Percentiles rank a stretch among this genome's conserved stretches.
These are phyloP conservation scores for Atractosteus spatula DNA, from an alignment of 2,113 vertebrate genomes.

Conservation along the genomic window DNA sequence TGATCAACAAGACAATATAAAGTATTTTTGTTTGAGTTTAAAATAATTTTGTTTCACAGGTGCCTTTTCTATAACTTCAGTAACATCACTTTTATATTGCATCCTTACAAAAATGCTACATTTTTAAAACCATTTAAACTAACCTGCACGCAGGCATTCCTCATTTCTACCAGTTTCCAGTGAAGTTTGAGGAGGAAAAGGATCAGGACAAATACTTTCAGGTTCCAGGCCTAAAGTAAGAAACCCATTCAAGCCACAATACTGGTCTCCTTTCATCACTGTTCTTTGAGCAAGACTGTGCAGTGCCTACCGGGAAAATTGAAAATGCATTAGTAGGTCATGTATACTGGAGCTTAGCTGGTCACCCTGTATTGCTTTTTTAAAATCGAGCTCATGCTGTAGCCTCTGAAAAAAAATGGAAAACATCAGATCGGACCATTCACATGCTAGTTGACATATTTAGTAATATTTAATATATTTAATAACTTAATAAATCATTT, in stretches of 20 bases:
- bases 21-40: too few species aligned
- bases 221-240: conserved; percentile 37
- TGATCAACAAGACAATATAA: too few species aligned
- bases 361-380: background rate
- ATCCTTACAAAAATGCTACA: too few species aligned
- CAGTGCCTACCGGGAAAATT: conserved; percentile 26
- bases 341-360: background rate
- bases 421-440: too few species aligned
- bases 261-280: conserved; percentile 30
- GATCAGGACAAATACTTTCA: conserved; percentile 9
- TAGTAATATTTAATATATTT: too few species aligned
- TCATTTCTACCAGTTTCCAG: conserved; percentile 5
- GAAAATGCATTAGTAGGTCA: background rate
- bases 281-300: conserved; percentile 36
- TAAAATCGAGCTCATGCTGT: too few species aligned
- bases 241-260: conserved; percentile 41
- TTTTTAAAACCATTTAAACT: background rate
- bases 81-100: too few species aligned
- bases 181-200: conserved; percentile 18
- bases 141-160: conserved; percentile 38
- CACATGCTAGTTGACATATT: too few species aligned
- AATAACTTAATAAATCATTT: too few species aligned
- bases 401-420: too few species aligned
- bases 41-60: too few species aligned
- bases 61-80: too few species aligned